These are phyloP conservation scores for Labeo calbasu DNA, from an alignment of 2,797 vertebrate genomes.

Conservation along the genomic window DNA sequence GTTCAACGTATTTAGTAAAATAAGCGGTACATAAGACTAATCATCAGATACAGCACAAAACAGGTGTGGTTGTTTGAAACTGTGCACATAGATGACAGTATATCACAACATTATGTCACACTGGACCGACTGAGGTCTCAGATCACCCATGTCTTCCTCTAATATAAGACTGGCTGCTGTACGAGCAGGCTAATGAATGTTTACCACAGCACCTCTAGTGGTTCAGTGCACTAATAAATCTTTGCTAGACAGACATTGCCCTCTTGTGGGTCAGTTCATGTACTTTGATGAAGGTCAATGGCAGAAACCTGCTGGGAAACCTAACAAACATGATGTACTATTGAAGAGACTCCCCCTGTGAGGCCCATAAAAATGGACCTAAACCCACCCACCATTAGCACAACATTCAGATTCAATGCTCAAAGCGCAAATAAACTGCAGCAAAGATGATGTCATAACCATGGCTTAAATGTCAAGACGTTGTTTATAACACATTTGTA, in stretches of 20 bases:
- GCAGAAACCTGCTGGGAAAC: background rate
- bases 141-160: background rate
- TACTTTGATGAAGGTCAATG: slow-evolving; percentile 22
- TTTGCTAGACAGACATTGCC: slow-evolving; percentile 27
- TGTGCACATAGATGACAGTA: slow-evolving; percentile 12
- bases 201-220: slow-evolving; percentile 46
- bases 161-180: background rate
- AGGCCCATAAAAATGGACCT: background rate
- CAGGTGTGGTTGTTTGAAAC: slow-evolving; percentile 38
- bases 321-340: slow-evolving; percentile 1
- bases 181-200: background rate
- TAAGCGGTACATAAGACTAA: background rate
- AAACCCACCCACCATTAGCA: slow-evolving; percentile 3
- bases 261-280: slow-evolving; percentile 58
- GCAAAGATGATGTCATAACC: slow-evolving; percentile 4
- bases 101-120: slow-evolving; percentile 35
- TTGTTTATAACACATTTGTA: background rate
- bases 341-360: background rate
- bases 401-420: slow-evolving; percentile 27
- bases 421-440: background rate
- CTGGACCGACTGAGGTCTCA: background rate
- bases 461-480: background rate
- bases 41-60: slow-evolving; percentile 18
- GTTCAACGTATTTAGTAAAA: background rate
- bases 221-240: background rate